These are phyloP conservation scores for Tanaodytes sp. DNA, from an alignment of 2,888 invertebrate species.

Conservation along the genomic window DNA sequence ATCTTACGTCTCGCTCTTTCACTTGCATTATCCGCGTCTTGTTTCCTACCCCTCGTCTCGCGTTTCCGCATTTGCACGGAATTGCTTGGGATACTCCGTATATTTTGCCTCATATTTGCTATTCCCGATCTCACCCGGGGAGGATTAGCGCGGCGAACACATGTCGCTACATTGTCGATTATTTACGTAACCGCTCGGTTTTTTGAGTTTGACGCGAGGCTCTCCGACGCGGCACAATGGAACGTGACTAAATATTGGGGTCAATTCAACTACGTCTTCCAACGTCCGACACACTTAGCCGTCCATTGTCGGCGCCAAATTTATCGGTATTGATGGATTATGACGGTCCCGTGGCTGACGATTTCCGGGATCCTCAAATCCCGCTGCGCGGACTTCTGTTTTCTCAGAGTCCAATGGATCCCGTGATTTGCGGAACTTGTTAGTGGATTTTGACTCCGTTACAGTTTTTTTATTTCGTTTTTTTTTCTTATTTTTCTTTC, in stretches of 20 bases:
- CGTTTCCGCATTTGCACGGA: conserved; percentile 36
- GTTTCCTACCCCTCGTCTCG: too few relatives aligned
- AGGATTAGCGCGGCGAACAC: conserved; percentile 55
- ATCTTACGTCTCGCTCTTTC: background rate
- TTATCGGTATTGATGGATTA: conserved; percentile 50
- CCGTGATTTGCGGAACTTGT: too few relatives aligned
- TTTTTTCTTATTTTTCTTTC: too few relatives aligned
- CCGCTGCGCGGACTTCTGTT: conserved; percentile 24
- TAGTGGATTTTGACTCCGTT: too few relatives aligned
- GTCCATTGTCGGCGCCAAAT: conserved; percentile 25
- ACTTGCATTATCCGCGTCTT: background rate
- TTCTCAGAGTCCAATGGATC: too few relatives aligned
- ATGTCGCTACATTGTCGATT: conserved; percentile 54
- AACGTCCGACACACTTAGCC: conserved; percentile 45
- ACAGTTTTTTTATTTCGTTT: too few relatives aligned
- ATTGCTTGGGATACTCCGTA: too few relatives aligned
- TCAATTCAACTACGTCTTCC: conserved; percentile 49
- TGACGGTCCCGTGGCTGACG: conserved; percentile 25
- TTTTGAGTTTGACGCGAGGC: conserved; percentile 17
- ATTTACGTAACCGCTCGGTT: conserved; percentile 40
- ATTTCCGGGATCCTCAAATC: too few relatives aligned
- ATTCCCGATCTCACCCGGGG: conserved; percentile 18
- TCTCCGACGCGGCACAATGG: conserved; percentile 26
- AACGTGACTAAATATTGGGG: conserved; percentile 49
- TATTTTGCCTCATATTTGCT: conserved; percentile 34